Conservation (phyloP, 2,888 invertebrate genomes). For the Acrobasis suavella region DNA sequence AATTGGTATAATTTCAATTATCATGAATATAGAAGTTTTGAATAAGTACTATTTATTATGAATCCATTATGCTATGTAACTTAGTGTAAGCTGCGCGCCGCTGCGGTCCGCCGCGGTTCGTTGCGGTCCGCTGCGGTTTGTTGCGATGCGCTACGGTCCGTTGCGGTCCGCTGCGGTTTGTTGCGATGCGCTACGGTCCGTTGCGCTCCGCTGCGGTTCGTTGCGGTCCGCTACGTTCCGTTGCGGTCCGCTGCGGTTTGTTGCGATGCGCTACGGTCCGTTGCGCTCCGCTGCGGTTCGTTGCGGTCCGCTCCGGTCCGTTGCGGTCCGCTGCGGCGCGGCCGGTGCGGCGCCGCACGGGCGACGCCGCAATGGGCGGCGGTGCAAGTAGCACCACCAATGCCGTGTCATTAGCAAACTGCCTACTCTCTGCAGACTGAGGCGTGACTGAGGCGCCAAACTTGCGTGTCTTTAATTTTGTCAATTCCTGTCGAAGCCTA, state of each 20-base stretch:
- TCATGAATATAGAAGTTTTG: slow-evolving; percentile 73
- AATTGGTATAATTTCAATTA: slow-evolving; percentile 64
- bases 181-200: slow-evolving; percentile 22
- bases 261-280: too few relatives aligned
- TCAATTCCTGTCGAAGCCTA: slow-evolving; percentile 64
- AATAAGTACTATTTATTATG: slow-evolving; percentile 77
- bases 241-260: too few relatives aligned
- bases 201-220: slow-evolving; percentile 5
- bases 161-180: slow-evolving; percentile 4
- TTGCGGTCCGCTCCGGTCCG: too few relatives aligned
- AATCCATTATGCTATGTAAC: slow-evolving; percentile 64
- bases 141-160: slow-evolving; percentile 22
- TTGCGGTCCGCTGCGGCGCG: too few relatives aligned
- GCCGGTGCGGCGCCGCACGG: too few relatives aligned
- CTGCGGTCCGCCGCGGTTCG: slow-evolving; percentile 23
- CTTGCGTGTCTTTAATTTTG: slow-evolving; percentile 50
- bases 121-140: slow-evolving; percentile 4
- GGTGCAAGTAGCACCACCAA: slow-evolving; percentile 30
- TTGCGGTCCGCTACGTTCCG: slow-evolving; percentile 22
- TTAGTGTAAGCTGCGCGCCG: slow-evolving; percentile 54
- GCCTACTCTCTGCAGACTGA: slow-evolving; percentile 41
- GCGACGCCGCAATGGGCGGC: too few relatives aligned
- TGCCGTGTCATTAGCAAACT: slow-evolving; percentile 40
- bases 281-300: too few relatives aligned
- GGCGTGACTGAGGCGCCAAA: slow-evolving; percentile 51